Percentiles rank a stretch among this genome's conserved stretches.
phyloP scores from a whole-genome alignment of 2,113 vertebrate genomes.

The Chitala chitala region DNA sequence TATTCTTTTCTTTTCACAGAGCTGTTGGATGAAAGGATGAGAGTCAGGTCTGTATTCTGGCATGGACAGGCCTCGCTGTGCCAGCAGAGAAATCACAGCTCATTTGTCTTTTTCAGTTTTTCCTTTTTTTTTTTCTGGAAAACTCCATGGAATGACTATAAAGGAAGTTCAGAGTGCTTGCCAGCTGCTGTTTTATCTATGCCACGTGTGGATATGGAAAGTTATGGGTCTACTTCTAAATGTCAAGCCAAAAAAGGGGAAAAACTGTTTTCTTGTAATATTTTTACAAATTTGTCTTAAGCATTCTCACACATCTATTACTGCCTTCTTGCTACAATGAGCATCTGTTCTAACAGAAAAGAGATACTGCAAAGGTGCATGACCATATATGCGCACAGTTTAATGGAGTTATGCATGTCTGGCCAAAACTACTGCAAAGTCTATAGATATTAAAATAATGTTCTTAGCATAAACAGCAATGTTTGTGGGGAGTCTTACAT shows the following conservation, averaged over 20 bases:
- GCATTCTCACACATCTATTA: background rate
- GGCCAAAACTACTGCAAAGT: background rate
- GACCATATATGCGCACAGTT: background rate
- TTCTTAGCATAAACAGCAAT: background rate
- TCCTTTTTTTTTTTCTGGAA: too few relatives aligned
- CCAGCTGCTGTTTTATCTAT: slow-evolving; percentile 19
- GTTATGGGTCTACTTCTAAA: slow-evolving; percentile 9
- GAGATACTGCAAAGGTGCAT: background rate
- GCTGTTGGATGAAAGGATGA: slow-evolving; percentile 16
- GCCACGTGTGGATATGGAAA: background rate
- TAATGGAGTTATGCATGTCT: background rate
- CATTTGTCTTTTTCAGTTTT: slow-evolving; percentile 36
- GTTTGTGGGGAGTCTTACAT: slow-evolving; percentile 20
- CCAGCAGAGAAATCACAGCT: slow-evolving; percentile 32
- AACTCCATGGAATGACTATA: slow-evolving; percentile 11
- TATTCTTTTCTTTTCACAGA: slow-evolving; percentile 31
- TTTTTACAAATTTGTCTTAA: background rate
- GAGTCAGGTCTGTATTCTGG: slow-evolving; percentile 29
- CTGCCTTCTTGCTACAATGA: background rate
- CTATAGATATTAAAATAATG: background rate
- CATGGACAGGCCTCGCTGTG: slow-evolving; percentile 22
- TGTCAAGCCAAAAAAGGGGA: background rate
- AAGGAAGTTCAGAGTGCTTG: slow-evolving; percentile 20
- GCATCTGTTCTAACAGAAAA: background rate
- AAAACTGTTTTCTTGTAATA: background rate